These are phyloP conservation scores for Sitobion miscanthi DNA, from an alignment of 1,140 invertebrate species.

Conservation along the genomic window DNA sequence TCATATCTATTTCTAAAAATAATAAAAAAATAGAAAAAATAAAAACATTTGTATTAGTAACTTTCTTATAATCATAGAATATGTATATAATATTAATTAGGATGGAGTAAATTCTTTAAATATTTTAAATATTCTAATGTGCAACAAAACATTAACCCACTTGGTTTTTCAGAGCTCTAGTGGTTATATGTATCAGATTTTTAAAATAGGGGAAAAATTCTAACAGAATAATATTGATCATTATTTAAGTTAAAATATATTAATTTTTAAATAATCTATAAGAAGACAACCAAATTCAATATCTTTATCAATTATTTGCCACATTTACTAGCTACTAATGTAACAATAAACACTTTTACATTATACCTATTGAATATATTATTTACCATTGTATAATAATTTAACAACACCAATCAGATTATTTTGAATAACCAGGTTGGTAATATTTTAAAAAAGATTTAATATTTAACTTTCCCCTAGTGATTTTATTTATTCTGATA, in stretches of 20 bases:
- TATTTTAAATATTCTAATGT: neutral
- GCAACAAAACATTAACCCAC: neutral
- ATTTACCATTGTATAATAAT: too few species aligned
- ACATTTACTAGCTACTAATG: too few species aligned
- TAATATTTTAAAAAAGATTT: too few species aligned
- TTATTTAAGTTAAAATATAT: neutral
- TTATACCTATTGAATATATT: too few species aligned
- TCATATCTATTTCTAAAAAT: constrained; percentile 58
- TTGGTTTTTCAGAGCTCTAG: neutral
- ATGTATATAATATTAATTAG: neutral
- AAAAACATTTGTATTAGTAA: neutral
- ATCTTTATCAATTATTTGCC: too few species aligned
- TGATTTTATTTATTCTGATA: too few species aligned
- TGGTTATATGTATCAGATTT: neutral
- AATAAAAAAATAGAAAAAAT: constrained; percentile 54
- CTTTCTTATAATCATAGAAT: neutral
- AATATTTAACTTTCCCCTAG: too few species aligned
- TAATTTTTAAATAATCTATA: neutral
- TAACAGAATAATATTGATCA: neutral
- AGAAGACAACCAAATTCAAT: neutral
- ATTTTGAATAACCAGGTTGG: too few species aligned
- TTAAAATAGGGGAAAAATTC: neutral
- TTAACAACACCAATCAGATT: too few species aligned
- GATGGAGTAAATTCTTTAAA: neutral
- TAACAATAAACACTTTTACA: too few species aligned